phyloP scores from a whole-genome alignment of 2,888 invertebrate genomes.

The Agrochola lota region DNA sequence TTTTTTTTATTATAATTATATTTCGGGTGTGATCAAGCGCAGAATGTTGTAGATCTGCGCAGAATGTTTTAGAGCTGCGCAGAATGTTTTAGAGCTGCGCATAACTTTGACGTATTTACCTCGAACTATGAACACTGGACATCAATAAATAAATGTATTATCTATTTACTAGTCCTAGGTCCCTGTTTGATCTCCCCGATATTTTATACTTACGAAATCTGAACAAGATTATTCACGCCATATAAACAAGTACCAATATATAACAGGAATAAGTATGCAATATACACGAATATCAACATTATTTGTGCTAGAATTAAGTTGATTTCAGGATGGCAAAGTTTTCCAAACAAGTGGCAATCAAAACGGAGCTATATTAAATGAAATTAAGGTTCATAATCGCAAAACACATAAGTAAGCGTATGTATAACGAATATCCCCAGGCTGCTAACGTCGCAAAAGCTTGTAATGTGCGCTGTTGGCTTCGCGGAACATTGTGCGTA shows the following conservation, averaged over 20 bases:
- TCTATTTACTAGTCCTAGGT: slow-evolving; percentile 2
- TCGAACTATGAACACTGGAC: neutral
- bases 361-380: neutral
- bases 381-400: slow-evolving; percentile 1
- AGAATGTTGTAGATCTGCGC: too few species aligned
- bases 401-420: slow-evolving; percentile 1
- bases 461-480: slow-evolving; percentile 49
- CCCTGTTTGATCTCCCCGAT: neutral
- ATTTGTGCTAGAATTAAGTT: neutral
- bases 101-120: neutral
- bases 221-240: neutral
- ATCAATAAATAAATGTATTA: neutral
- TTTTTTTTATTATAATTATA: neutral
- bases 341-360: neutral
- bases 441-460: slow-evolving; percentile 44
- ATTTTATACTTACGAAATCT: neutral
- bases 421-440: slow-evolving; percentile 44
- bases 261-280: neutral
- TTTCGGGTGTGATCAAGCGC: neutral
- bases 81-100: neutral
- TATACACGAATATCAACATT: neutral
- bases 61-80: neutral
- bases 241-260: neutral
- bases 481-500: slow-evolving; percentile 58
- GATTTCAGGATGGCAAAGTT: neutral